phyloP scores from a whole-genome alignment of 2,113 vertebrate species.

The Bothrops jararaca region DNA sequence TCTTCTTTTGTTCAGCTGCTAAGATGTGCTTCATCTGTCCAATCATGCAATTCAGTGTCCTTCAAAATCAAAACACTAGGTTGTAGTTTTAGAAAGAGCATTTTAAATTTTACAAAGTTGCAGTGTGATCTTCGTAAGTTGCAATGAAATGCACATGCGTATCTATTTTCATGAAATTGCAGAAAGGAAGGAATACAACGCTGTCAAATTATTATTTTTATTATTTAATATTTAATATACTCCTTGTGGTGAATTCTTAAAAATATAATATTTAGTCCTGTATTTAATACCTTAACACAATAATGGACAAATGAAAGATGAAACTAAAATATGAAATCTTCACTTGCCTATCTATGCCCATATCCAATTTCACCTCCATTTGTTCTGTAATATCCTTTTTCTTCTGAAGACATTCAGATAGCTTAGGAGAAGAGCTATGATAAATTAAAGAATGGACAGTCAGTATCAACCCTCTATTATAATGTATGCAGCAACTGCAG shows the following conservation, averaged over 20 bases:
- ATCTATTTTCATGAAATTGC: background rate
- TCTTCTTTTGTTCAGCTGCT: conserved; percentile 95
- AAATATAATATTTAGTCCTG: background rate
- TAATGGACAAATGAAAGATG: background rate
- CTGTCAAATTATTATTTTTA: background rate
- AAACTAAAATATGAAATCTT: conserved; percentile 15
- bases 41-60: conserved; percentile 98
- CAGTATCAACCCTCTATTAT: background rate
- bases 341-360: conserved; percentile 93
- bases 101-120: background rate
- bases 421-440: conserved; percentile 91
- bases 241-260: background rate
- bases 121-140: background rate
- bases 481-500: background rate
- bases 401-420: conserved; percentile 97
- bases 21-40: conserved; percentile 98
- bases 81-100: conserved; percentile 15
- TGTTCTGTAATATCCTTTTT: conserved; percentile 99
- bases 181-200: background rate
- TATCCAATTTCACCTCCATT: conserved; percentile 98
- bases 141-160: background rate
- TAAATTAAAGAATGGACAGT: conserved; percentile 15
- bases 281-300: background rate
- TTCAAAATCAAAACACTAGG: conserved; percentile 64
- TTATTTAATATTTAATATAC: background rate